Conservation (phyloP, 2,113 vertebrate genomes). For the Aspiorhynchus laticeps region DNA sequence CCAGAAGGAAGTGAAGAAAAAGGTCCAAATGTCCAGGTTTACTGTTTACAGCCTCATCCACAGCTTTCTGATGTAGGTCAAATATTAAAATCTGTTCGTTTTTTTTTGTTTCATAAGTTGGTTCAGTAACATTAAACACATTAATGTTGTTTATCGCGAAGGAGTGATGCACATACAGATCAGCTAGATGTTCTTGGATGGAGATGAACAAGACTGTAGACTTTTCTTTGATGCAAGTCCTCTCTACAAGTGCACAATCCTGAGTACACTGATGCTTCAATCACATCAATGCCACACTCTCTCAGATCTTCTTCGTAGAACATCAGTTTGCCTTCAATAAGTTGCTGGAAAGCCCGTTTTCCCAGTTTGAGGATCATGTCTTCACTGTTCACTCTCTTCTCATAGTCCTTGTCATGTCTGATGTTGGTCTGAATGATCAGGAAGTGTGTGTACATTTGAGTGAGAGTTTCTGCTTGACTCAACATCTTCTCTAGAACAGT, state of each 20-base stretch:
- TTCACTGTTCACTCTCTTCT: not conserved
- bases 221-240: not conserved
- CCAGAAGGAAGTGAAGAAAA: constrained; percentile 39
- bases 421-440: too few species aligned
- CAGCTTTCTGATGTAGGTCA: not conserved
- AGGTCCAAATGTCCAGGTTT: constrained; percentile 33
- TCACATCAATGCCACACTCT: not conserved
- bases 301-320: not conserved
- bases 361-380: too few species aligned
- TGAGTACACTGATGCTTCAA: constrained; percentile 21
- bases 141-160: not conserved
- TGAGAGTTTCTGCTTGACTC: not conserved
- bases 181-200: constrained; percentile 27
- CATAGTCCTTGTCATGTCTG: not conserved
- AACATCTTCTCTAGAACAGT: constrained; percentile 18
- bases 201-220: constrained; percentile 38
- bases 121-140: not conserved
- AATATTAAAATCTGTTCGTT: not conserved
- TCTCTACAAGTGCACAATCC: constrained; percentile 35
- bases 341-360: constrained; percentile 28
- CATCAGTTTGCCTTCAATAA: constrained; percentile 3
- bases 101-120: not conserved
- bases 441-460: constrained; percentile 5
- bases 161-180: constrained; percentile 15
- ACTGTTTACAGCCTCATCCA: constrained; percentile 3